A percentile compares a stretch with the other conserved stretches of the same genome.
These are phyloP conservation scores for Cordylochernes scorpioides DNA, from an alignment of 2,888 invertebrate genomes.

Conservation along the genomic window DNA sequence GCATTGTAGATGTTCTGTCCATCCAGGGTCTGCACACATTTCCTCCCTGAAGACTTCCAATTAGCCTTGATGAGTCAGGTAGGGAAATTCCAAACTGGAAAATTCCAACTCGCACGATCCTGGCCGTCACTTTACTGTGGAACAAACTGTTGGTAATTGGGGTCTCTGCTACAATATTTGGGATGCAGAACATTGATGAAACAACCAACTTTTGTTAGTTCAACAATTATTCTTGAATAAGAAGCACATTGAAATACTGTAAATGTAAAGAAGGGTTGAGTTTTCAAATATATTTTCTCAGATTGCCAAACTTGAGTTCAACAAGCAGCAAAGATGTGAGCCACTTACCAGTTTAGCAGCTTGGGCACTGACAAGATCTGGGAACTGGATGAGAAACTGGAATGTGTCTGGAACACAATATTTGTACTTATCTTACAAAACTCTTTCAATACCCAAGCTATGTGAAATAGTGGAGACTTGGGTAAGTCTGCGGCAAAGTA, in stretches of 20 bases:
- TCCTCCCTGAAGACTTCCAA: no score
- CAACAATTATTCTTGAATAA: no score
- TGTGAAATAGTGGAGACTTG: not conserved
- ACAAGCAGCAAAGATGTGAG: not conserved
- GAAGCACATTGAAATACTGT: constrained; percentile 2
- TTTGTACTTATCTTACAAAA: not conserved
- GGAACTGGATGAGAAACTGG: constrained; percentile 96
- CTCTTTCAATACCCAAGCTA: not conserved
- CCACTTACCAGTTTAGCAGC: constrained; percentile 68
- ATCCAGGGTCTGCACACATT: constrained; percentile 47
- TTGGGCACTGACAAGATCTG: constrained; percentile 85
- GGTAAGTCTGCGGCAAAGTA: not conserved
- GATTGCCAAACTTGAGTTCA: not conserved
- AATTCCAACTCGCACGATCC: no score
- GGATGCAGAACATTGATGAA: no score
- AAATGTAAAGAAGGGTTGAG: constrained; percentile 1
- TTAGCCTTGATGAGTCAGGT: no score
- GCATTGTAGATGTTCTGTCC: constrained; percentile 98
- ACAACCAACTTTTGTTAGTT: no score
- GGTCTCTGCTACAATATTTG: no score
- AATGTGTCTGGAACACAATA: constrained; percentile 43
- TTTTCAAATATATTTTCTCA: not conserved
- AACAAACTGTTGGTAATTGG: no score
- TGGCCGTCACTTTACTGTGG: no score
- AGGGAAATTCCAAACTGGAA: no score